Evolutionary conservation across 2,888 invertebrate species (phyloP), one percentile per base, ranked within the genome.

Genomic region (Sphaerophoria taeniata): DNA sequence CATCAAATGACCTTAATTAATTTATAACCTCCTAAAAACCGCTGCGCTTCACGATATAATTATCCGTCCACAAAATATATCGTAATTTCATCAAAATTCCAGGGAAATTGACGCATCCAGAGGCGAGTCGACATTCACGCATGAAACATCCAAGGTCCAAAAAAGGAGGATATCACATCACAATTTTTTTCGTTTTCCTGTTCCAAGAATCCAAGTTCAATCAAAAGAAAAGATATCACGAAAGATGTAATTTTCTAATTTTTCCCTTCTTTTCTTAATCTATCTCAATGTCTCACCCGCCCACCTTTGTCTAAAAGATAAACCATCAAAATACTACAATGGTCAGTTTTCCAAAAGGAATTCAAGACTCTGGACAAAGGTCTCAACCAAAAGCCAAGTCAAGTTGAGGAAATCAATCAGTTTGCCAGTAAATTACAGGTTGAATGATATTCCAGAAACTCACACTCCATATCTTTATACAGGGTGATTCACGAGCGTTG

Each of bases 211-310:
- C 58, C 47, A 73, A 81, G 69, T 81, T 65, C 69, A 72, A 73
- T 81, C 67, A 72, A 67, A 56, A 36, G 14, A 58, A 12, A 60
- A 43, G 45, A 65, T 51, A 76, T 69, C 71, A 80, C 69, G 71
- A 69, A 85, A 73, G 81, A 53, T 85, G 81, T 85, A 85, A 85
- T 85, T 85, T 85, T 73, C 81, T 60, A 73, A 73, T 85, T 39
- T 51, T 73, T 43, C 85, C 85, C 24, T 24, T 24, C 24, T 70
- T 63, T 80, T 75, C 72, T 58, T 73, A 61, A 67, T 75, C 60
- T 72, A 85, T 75, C 16, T 63, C 56, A 34, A 24, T 79, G 43
- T 56, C 39, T 43, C 55, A 58, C 45, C 67, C 80, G 73, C 85
- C 85, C 81, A 85, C 81, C 73, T 72, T 73, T 45, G 31, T 75